phyloP scores from a whole-genome alignment of 2,888 invertebrate species.

The Acanthoscelides obtectus region DNA sequence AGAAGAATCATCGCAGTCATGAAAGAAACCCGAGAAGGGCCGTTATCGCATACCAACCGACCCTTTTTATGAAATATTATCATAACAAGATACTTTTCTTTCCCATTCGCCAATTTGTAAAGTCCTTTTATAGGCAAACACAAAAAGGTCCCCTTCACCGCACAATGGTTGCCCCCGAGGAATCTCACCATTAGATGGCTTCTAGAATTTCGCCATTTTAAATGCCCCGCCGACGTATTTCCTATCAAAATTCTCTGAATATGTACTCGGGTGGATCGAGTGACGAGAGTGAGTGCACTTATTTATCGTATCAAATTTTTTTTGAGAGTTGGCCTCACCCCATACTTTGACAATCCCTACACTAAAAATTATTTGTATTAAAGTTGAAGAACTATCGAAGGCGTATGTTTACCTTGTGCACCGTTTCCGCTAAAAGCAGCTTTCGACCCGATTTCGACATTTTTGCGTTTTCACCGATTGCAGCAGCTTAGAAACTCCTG shows the following conservation, averaged over 20 bases:
- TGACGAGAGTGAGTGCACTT: not conserved
- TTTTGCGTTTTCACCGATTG: no score
- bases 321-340: not conserved
- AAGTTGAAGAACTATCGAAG: no score
- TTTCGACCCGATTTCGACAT: no score
- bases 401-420: no score
- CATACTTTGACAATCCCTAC: not conserved
- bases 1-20: not conserved
- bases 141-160: not conserved
- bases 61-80: conserved; percentile 3
- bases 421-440: no score
- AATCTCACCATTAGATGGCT: not conserved
- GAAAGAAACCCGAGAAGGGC: not conserved
- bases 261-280: not conserved
- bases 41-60: not conserved
- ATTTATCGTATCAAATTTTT: not conserved
- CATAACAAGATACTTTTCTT: conserved; percentile 2
- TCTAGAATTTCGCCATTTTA: not conserved
- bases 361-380: no score
- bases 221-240: not conserved
- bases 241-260: not conserved
- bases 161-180: not conserved
- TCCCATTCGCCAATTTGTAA: not conserved
- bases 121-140: conserved; percentile 1
- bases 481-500: no score